phyloP scores from a whole-genome alignment of 2,113 vertebrate genomes.

The Pterocles gutturalis region DNA sequence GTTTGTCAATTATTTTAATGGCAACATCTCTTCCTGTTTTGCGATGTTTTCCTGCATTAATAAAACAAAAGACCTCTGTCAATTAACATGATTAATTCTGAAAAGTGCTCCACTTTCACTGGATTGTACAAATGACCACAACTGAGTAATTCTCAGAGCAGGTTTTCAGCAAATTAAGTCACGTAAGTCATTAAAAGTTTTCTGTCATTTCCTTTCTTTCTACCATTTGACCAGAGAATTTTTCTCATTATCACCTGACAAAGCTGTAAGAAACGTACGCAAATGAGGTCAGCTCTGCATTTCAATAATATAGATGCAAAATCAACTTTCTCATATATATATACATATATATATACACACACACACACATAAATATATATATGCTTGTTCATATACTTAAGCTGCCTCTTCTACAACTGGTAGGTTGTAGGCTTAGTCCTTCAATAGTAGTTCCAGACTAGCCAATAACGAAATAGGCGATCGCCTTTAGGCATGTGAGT shows the following conservation, averaged over 20 bases:
- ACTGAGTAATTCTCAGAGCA: neutral
- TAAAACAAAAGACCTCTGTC: slow-evolving; percentile 15
- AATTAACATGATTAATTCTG: slow-evolving; percentile 22
- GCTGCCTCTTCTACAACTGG: neutral
- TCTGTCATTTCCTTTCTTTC: neutral
- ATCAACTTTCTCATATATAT: neutral
- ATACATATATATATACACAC: neutral
- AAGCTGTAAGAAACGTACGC: neutral
- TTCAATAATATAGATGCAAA: neutral
- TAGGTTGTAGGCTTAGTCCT: neutral
- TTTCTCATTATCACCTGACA: neutral
- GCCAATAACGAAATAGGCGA: neutral
- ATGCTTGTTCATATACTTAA: neutral
- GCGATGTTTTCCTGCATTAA: slow-evolving; percentile 91
- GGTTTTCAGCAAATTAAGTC: neutral
- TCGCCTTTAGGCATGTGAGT: neutral
- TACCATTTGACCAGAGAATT: neutral
- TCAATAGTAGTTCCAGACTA: neutral
- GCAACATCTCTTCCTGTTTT: slow-evolving; percentile 97
- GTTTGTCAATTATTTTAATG: slow-evolving; percentile 98
- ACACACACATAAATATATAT: too few relatives aligned
- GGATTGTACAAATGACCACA: neutral
- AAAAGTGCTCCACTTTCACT: neutral
- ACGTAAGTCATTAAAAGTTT: neutral
- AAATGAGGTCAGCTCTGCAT: neutral